phyloP scores from a whole-genome alignment of 1,140 invertebrate species.

The Ctenoplectra terminalis region DNA sequence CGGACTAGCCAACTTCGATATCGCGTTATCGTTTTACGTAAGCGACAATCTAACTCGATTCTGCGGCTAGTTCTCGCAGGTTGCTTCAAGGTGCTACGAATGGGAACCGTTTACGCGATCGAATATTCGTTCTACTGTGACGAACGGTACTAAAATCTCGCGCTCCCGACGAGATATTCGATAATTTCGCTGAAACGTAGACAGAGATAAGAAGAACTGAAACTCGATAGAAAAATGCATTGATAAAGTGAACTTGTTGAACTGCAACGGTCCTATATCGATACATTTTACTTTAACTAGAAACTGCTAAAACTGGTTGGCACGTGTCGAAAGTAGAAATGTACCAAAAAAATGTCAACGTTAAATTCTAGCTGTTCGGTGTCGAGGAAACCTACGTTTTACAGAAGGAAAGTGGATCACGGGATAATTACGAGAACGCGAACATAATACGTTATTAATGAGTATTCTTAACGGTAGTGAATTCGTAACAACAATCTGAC shows the following conservation, averaged over 20 bases:
- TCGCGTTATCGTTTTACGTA: conserved; percentile 50
- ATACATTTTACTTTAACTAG: neutral
- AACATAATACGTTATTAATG: conserved; percentile 13
- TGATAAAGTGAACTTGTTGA: too few relatives aligned
- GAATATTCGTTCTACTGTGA: conserved; percentile 22
- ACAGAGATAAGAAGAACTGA: neutral
- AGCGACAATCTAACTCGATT: conserved; percentile 30
- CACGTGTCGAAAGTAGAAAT: neutral
- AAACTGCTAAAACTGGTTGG: too few relatives aligned
- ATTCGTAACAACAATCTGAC: neutral
- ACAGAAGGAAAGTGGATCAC: neutral
- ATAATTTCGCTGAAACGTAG: conserved; percentile 29
- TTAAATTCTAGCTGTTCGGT: neutral
- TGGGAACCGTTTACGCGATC: neutral
- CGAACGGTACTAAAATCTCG: conserved; percentile 25
- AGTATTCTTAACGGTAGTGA: neutral
- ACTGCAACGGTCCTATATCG: neutral
- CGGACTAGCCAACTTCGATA: neutral
- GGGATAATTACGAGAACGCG: neutral
- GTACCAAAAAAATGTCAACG: too few relatives aligned
- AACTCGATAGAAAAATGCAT: neutral
- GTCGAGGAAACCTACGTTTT: neutral
- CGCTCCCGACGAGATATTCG: neutral
- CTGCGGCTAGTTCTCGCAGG: neutral
- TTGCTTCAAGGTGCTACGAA: neutral